Conservation (phyloP, 2,797 vertebrate genomes). For the Spea hammondii region DNA sequence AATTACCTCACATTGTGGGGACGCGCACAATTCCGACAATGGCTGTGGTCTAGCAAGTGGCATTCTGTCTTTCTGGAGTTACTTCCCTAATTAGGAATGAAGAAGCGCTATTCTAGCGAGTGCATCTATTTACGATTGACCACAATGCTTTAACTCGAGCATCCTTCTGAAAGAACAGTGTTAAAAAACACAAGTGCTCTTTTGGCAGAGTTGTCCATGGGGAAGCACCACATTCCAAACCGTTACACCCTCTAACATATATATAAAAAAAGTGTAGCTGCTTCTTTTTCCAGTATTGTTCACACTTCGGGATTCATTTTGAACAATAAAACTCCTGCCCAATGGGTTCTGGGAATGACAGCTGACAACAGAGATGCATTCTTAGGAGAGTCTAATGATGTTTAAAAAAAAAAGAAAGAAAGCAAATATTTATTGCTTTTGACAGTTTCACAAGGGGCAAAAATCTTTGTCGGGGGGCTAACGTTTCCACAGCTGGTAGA, state of each 20-base stretch:
- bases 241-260: conserved; percentile 68
- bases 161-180: conserved; percentile 83
- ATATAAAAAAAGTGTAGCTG: conserved; percentile 65
- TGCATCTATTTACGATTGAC: conserved; percentile 87
- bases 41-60: conserved; percentile 76
- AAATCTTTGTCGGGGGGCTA: conserved; percentile 75
- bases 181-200: conserved; percentile 90
- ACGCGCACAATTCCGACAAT: conserved; percentile 79
- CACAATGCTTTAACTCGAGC: conserved; percentile 84
- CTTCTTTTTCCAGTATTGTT: conserved; percentile 73
- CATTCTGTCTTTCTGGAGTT: conserved; percentile 88
- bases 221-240: conserved; percentile 78
- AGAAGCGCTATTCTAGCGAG: conserved; percentile 87
- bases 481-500: conserved; percentile 77
- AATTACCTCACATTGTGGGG: conserved; percentile 97
- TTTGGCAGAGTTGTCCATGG: conserved; percentile 75
- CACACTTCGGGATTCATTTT: conserved; percentile 84
- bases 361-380: conserved; percentile 78
- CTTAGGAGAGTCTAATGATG: conserved; percentile 84
- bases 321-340: conserved; percentile 77
- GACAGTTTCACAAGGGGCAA: conserved; percentile 81
- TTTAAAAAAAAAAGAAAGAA: conserved; percentile 67
- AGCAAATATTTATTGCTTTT: conserved; percentile 87
- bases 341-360: conserved; percentile 82
- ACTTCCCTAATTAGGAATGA: conserved; percentile 98